These are phyloP conservation scores for Macrotrachela quadricornifera DNA, from an alignment of 1,140 invertebrate genomes.

Conservation along the genomic window DNA sequence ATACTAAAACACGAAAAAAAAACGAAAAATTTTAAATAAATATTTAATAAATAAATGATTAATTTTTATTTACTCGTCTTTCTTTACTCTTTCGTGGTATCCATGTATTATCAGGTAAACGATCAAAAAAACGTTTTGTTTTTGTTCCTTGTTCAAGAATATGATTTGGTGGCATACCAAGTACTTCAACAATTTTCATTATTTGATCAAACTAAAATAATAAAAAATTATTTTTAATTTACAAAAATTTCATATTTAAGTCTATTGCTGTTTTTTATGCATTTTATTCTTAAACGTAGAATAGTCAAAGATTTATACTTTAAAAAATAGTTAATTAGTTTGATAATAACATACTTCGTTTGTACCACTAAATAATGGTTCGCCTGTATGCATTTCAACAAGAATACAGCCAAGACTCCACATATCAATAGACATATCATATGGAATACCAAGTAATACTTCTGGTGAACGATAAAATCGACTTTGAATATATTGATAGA, in stretches of 20 bases:
- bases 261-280: too few relatives aligned
- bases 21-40: too few relatives aligned
- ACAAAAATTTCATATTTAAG: too few relatives aligned
- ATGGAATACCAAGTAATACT: conserved; percentile 31
- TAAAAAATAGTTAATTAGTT: too few relatives aligned
- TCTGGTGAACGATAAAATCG: conserved; percentile 76
- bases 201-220: conserved; percentile 71
- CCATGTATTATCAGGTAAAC: conserved; percentile 57
- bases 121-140: conserved; percentile 90
- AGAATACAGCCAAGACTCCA: conserved; percentile 61
- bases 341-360: conserved; percentile 48
- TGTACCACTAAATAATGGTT: conserved; percentile 89
- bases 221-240: background rate
- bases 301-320: too few relatives aligned
- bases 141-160: conserved; percentile 83
- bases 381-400: conserved; percentile 99
- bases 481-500: conserved; percentile 99
- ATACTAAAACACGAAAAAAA: too few relatives aligned
- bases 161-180: conserved; percentile 81
- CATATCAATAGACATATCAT: conserved; percentile 38
- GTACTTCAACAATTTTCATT: conserved; percentile 90
- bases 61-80: too few relatives aligned
- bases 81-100: too few relatives aligned
- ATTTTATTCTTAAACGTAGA: too few relatives aligned
- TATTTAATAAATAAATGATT: too few relatives aligned